These are phyloP conservation scores for Sebastes hubbsi DNA, from an alignment of 2,797 vertebrate species.

Conservation along the genomic window DNA sequence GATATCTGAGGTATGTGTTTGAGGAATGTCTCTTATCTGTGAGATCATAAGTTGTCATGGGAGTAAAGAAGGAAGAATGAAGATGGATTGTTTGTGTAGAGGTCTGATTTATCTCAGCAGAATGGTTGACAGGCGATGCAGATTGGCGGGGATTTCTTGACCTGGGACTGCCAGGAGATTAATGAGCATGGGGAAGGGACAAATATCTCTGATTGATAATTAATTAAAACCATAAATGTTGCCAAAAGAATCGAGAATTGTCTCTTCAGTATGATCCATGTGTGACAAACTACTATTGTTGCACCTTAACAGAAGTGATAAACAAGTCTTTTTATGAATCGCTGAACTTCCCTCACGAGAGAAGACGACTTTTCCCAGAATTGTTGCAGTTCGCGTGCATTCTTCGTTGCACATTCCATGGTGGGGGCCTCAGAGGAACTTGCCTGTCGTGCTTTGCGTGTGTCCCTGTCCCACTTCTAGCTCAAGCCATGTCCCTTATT, in stretches of 20 bases:
- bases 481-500: slow-evolving; percentile 16
- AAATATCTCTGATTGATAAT: background rate
- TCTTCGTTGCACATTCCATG: slow-evolving; percentile 62
- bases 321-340: slow-evolving; percentile 24
- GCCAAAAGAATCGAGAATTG: background rate
- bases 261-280: background rate
- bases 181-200: background rate
- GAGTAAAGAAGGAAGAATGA: slow-evolving; percentile 51
- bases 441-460: slow-evolving; percentile 51
- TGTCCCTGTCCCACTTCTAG: slow-evolving; percentile 55
- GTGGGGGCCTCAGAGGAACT: slow-evolving; percentile 44
- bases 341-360: slow-evolving; percentile 59
- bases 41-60: slow-evolving; percentile 49
- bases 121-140: slow-evolving; percentile 16
- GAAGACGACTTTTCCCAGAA: slow-evolving; percentile 70
- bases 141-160: slow-evolving; percentile 12
- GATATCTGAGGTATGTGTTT: slow-evolving; percentile 42
- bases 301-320: background rate
- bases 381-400: slow-evolving; percentile 63
- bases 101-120: slow-evolving; percentile 27
- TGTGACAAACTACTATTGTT: background rate
- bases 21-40: slow-evolving; percentile 57
- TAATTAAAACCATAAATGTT: background rate
- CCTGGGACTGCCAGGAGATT: slow-evolving; percentile 7
- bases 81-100: slow-evolving; percentile 38